Percentiles rank a stretch among this genome's conserved stretches.
phyloP scores from a whole-genome alignment of 1,140 invertebrate genomes.

The Drosophila tristis region DNA sequence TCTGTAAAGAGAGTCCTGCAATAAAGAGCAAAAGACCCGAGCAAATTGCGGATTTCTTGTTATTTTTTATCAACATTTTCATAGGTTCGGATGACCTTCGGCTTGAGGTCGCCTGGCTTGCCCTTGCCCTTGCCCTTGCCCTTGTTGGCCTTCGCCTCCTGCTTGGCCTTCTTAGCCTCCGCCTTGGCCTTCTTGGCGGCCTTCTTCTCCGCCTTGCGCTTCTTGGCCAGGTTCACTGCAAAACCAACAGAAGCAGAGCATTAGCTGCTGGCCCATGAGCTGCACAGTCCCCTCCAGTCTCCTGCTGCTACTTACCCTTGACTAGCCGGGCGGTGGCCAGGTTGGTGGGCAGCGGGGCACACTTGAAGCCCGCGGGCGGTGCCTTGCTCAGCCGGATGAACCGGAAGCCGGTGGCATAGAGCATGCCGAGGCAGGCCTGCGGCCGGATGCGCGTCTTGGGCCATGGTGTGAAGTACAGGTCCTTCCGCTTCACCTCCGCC shows the following conservation, averaged over 20 bases:
- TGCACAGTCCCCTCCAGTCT: too few relatives aligned
- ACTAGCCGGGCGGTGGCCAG: constrained; percentile 40
- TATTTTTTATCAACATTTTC: constrained; percentile 28
- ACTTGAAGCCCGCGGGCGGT: constrained; percentile 60
- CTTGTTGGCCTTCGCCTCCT: constrained; percentile 11
- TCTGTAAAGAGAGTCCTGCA: too few relatives aligned
- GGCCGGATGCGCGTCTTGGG: constrained; percentile 57
- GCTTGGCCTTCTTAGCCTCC: constrained; percentile 8
- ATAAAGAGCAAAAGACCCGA: not conserved
- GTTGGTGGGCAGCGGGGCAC: constrained; percentile 64
- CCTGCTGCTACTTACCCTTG: constrained; percentile 31
- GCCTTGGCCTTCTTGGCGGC: constrained; percentile 21
- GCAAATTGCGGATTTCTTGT: not conserved
- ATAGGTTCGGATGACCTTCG: constrained; percentile 34
- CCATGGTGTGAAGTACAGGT: constrained; percentile 57
- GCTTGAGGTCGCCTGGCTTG: not conserved
- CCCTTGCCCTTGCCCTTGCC: constrained; percentile 1
- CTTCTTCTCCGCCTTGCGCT: constrained; percentile 12
- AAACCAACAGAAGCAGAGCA: not conserved
- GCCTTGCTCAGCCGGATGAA: constrained; percentile 53
- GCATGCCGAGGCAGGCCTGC: constrained; percentile 66
- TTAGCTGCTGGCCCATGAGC: not conserved
- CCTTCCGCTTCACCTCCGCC: constrained; percentile 36
- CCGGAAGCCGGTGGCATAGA: constrained; percentile 64
- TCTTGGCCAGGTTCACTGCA: constrained; percentile 14